Base-by-base conservation (phyloP, 2,113 vertebrate species). In the Pionites leucogaster region DNA sequence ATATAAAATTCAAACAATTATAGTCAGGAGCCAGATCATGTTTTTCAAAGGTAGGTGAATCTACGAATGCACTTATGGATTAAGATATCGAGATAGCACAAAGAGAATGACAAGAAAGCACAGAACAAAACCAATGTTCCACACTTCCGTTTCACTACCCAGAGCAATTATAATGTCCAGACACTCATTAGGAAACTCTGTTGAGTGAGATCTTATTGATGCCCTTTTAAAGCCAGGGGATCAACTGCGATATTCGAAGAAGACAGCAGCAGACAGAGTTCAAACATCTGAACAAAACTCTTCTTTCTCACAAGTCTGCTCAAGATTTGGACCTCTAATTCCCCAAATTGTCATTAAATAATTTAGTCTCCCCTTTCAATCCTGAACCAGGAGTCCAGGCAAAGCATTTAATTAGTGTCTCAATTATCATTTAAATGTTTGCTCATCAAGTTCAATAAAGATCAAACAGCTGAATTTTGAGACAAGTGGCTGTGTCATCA, bases 341-440 rank as follows among this genome's bases (percentile, higher is more conserved):
- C 65, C 39, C 31, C 39, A 78, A 47, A 80, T 35, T 62, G 15
- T 77, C 41, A n/a, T 77, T 82, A 92, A 86, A 55, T 69, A 91
- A 95, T 81, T 92, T 80, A 86, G 52, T 59, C 76, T 85, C 92
- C 65, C 52, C 76, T 86, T 96, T 90, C 79, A 95, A 71, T 92
- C 71, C 93, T 92, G 81, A 95, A 88, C 57, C 50, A 41, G 52
- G 44, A 93, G 82, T 75, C 84, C 62, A 96, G 88, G 49, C 68
- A 83, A 20, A 79, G 70, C 78, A 95, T 96, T 96, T 97, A 97
- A 98, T 97, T 97, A 97, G 64, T 69, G 57, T 92, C 86, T 97
- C 95, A 97, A 96, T 97, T 97, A 98, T 94, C 39, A 96, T 97
- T 96, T 96, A 96, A 97, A 97, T 97, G 62, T 97, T 98, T 97